A percentile compares a stretch with the other conserved stretches of the same genome.
Conservation (phyloP, 64 coral and sea anemone species). For the Astreopora myriophthalma region DNA sequence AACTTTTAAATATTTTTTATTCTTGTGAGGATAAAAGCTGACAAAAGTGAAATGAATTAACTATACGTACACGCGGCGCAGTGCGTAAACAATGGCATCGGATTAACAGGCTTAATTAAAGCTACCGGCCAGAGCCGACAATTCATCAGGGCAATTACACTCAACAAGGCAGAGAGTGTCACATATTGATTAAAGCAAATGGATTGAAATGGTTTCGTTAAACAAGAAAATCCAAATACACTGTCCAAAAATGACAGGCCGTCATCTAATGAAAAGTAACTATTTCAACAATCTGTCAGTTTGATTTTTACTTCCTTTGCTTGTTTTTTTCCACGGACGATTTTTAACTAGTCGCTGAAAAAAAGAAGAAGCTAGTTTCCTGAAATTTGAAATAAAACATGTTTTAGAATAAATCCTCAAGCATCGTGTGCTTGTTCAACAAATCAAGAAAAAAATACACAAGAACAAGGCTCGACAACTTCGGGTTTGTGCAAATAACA, state of each 20-base stretch:
- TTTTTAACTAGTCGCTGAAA: neutral
- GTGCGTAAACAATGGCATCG: neutral
- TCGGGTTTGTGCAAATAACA: too few relatives aligned
- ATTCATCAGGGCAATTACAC: constrained; percentile 4
- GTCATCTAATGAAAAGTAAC: constrained; percentile 4
- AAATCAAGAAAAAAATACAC: too few relatives aligned
- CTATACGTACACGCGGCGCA: neutral
- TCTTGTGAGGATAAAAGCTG: neutral
- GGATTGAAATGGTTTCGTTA: constrained; percentile 24
- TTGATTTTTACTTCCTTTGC: neutral
- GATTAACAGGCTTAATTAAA: constrained; percentile 31
- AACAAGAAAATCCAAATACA: constrained; percentile 22
- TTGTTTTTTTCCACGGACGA: neutral
- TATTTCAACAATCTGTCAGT: neutral
- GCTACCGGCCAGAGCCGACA: neutral
- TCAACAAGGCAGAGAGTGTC: neutral
- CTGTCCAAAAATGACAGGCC: constrained; percentile 8
- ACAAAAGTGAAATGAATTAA: neutral
- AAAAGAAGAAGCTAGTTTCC: neutral
- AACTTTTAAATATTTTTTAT: neutral
- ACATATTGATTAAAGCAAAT: constrained; percentile 16
- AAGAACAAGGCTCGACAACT: too few relatives aligned
- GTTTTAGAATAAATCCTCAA: too few relatives aligned
- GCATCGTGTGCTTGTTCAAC: too few relatives aligned
- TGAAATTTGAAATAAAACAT: neutral